Evolutionary conservation across 2,888 invertebrate species (phyloP), one percentile per base, ranked within the genome.

Genomic region (Ophonus ardosiacus): DNA sequence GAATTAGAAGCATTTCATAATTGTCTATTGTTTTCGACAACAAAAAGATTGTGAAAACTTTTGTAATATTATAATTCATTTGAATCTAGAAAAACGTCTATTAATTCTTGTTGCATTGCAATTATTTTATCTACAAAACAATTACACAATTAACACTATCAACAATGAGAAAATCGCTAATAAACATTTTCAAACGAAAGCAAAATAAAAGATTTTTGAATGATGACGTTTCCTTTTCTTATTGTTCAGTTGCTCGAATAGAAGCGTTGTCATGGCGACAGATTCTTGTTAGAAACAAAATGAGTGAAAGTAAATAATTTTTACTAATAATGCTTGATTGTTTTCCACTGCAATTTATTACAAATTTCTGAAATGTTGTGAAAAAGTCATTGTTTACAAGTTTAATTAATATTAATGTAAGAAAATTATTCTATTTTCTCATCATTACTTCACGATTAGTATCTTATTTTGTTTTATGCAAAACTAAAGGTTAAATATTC

Each of bases 301-400:
- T 63, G 21, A 63, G 63, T 63, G 63, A 63, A 63, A 63, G 63
- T 63, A 21, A 63, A 6, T 63, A 24, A 63, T 63, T 63, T 63
- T 63, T 63, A 63, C 13, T 63, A 21, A 59, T 59, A 59, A 59
- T 59, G 8, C 18, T 63, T 61, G 17, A 18, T 61, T 18, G 15
- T 61, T 61, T 56, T 15, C 15, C 59, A 2, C 17, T 17, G 17
- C 18, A 59, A 59, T 59, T 63, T 63, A 63, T 63, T 63, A 21
- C 24, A 63, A 63, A 63, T 18, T 21, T 63, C 24, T 1, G 8
- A 8, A 24, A 24, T 63, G 59, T 17, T 17, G 17, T 63, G 21
- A 63, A 63, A 0, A 18, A 17, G 63, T 24, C 63, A 21, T 63
- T 63, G 63, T 63, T 63, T 13, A 18, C 8, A 18, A 63, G 63